These are phyloP conservation scores for Phengaris alcon DNA, from an alignment of 2,888 invertebrate species.

Conservation along the genomic window DNA sequence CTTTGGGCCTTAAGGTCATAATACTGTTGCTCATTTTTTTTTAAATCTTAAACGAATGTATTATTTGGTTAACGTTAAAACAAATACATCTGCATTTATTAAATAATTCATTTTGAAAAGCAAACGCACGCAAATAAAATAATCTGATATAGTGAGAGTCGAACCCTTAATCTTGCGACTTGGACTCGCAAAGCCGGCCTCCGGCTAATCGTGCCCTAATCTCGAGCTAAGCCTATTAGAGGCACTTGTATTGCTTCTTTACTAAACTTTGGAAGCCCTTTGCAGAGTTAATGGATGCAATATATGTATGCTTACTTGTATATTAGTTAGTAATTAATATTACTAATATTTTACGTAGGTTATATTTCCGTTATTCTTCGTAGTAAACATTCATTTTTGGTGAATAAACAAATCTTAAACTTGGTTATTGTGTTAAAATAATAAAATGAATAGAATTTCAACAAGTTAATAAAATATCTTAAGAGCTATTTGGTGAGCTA, in stretches of 20 bases:
- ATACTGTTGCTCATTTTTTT: too few relatives aligned
- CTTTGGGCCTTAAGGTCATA: too few relatives aligned
- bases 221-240: constrained; percentile 76
- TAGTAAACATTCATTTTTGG: background rate
- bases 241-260: constrained; percentile 76
- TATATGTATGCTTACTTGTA: constrained; percentile 3
- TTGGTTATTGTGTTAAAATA: background rate
- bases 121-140: constrained; percentile 47
- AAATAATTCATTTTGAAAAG: constrained; percentile 9
- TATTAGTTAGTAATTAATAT: background rate
- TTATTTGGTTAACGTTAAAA: background rate
- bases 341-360: background rate
- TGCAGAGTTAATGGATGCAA: constrained; percentile 54
- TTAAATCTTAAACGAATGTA: too few relatives aligned
- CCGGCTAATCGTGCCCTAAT: constrained; percentile 75
- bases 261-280: constrained; percentile 78
- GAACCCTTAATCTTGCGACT: constrained; percentile 70
- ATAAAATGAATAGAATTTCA: background rate
- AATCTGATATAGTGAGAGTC: constrained; percentile 59
- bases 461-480: constrained; percentile 32
- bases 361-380: too few relatives aligned
- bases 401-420: too few relatives aligned
- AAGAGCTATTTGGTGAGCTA: constrained; percentile 61
- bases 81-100: background rate
- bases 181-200: constrained; percentile 60